phyloP scores from a whole-genome alignment of 2,888 invertebrate species.

The Dasysyrphus tricinctus region DNA sequence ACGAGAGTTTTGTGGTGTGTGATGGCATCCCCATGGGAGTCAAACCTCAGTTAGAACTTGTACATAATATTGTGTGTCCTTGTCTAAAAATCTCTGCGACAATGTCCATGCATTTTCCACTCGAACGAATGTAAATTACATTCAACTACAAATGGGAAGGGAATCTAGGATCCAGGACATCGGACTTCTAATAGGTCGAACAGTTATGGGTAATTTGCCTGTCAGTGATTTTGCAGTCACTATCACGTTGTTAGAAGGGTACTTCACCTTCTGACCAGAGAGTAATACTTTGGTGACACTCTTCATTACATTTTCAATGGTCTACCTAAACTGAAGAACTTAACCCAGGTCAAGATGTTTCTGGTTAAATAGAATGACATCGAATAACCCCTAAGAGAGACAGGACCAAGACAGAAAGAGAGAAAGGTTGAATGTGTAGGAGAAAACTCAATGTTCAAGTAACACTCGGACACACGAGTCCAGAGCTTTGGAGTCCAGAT shows the following conservation, averaged over 20 bases:
- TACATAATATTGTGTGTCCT: not conserved
- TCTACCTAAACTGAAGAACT: constrained; percentile 27
- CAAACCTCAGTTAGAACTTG: not conserved
- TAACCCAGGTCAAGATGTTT: constrained; percentile 64
- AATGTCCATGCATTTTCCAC: constrained; percentile 46
- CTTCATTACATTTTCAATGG: constrained; percentile 58
- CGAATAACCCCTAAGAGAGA: not conserved
- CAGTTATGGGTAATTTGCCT: constrained; percentile 34
- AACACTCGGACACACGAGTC: not conserved
- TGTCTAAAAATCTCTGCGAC: constrained; percentile 42
- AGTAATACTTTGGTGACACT: constrained; percentile 35
- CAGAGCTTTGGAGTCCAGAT: not conserved
- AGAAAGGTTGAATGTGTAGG: not conserved
- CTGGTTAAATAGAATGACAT: constrained; percentile 60
- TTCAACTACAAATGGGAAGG: constrained; percentile 19
- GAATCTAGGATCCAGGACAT: constrained; percentile 14
- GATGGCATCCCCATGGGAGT: not conserved
- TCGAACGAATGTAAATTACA: constrained; percentile 58
- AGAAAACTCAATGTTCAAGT: not conserved
- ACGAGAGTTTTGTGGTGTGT: not conserved
- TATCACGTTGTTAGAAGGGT: constrained; percentile 4
- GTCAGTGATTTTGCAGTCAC: constrained; percentile 47
- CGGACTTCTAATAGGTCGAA: constrained; percentile 39
- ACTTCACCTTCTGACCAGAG: constrained; percentile 14
- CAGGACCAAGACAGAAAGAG: not conserved